Base-by-base conservation (phyloP, 2,888 invertebrate genomes). In the Carabus problematicus region DNA sequence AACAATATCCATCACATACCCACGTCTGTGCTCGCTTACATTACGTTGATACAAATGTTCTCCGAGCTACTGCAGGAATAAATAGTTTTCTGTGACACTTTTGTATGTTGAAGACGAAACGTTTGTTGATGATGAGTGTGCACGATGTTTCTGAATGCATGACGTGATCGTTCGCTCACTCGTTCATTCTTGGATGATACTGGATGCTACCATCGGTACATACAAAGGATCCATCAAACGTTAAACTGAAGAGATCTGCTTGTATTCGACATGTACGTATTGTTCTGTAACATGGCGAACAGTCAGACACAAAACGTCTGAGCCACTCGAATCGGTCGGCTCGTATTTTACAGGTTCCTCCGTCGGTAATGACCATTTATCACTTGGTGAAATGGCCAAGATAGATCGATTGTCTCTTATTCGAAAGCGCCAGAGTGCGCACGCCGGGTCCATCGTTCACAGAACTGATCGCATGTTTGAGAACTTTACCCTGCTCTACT, bases 351-450 rank as follows among this genome's bases (percentile, higher is more conserved):
- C 74, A 67, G 72, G 70, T 71, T 74, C 72, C 70, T 73, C 73
- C 74, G 76, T 77, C 77, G 72, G 74, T 77, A 76, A 76, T 76
- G 76, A 77, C 77, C 77, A 78, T 78, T 77, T 77, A 78, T 78
- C 78, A 77, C 77, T 72, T 73, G 74, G 73, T 72, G 72, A 75
- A 75, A 75, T 72, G 68, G 69, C 61, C 69, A 69, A 69, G 69
- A 69, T 69, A 56, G 69, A 69, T 69, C 69, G 69, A 61, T 69
- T 69, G 69, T 69, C 69, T 69, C 69, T 69, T 66, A 49, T 66
- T 64, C 64, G 19, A 16, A 59, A 52, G 52, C 52, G 52, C 52
- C 52, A 18, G 9, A 52, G 14, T 18, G 52, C 52, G 52, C 59
- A 19, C 54, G 39, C 56, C 56, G 42, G 6, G 41, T 58, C 40